These are phyloP conservation scores for Parambassis ranga DNA, from an alignment of 2,797 vertebrate species.

Conservation along the genomic window DNA sequence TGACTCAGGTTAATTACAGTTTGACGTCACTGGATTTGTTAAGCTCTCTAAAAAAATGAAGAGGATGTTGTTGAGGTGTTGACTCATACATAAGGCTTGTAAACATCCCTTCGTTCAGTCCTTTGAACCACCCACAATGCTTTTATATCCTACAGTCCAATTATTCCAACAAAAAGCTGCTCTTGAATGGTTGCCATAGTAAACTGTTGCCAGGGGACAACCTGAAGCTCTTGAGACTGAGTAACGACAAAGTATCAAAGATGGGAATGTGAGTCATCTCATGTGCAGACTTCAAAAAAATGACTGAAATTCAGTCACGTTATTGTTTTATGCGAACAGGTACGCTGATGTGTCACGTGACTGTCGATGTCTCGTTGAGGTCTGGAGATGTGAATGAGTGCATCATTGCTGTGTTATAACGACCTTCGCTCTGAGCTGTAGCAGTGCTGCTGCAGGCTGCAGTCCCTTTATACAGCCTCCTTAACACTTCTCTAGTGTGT, in stretches of 20 bases:
- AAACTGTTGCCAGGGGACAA: slow-evolving; percentile 46
- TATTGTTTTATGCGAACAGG: too few relatives aligned
- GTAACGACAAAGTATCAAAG: slow-evolving; percentile 2
- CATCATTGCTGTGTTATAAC: slow-evolving; percentile 14
- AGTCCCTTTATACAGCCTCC: background rate
- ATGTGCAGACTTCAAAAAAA: background rate
- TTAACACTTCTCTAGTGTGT: background rate
- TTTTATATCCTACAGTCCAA: slow-evolving; percentile 38
- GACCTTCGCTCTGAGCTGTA: background rate
- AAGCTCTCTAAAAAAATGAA: background rate
- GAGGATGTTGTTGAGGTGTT: slow-evolving; percentile 29
- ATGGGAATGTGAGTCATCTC: background rate
- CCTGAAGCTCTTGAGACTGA: slow-evolving; percentile 16
- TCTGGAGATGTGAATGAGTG: slow-evolving; percentile 11
- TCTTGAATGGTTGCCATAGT: slow-evolving; percentile 67
- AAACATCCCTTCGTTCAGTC: slow-evolving; percentile 32
- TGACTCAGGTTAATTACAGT: slow-evolving; percentile 8
- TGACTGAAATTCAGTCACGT: too few relatives aligned
- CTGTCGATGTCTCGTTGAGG: too few relatives aligned
- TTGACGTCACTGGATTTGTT: slow-evolving; percentile 1
- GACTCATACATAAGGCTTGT: slow-evolving; percentile 42
- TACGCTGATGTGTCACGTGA: too few relatives aligned
- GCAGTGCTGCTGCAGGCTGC: background rate
- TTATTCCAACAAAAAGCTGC: slow-evolving; percentile 40
- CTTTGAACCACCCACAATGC: slow-evolving; percentile 35